Evolutionary conservation across 2,113 vertebrate genomes (phyloP), one percentile per base, ranked within the genome.

Genomic region (Rhea americana): DNA sequence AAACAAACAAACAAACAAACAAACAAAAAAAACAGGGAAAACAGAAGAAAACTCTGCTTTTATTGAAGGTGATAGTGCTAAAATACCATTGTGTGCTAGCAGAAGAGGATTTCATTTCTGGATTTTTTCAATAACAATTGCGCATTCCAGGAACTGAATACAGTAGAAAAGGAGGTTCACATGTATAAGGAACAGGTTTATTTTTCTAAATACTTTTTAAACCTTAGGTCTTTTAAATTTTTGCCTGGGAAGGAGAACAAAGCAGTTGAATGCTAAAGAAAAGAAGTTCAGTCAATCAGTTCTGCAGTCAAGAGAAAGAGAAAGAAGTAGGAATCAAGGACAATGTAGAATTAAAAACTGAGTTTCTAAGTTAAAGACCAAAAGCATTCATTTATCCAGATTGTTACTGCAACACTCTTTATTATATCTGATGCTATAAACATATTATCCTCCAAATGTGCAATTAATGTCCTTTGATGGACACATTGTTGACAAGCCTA

Each of bases 381-480:
- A 91, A 85, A 85, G 25, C n/a, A 58, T 67, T 79, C 43, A 45
- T 35, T 48, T 62, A 63, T 58, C n/a, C 62, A 87, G n/a, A 45
- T 75, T 90, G 62, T 85, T 78, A 35, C 30, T 81, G 81, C 51
- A 89, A 76, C 71, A 63, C 50, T 71, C 56, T 20, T 5, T 89
- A 19, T 70, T 85, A 41, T 55, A 74, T 30, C 21, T 72, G 56
- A 58, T 87, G n/a, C 75, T 80, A 22, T n/a, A 78, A 92, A 68
- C 58, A 28, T n/a, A 66, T 55, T 66, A 67, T 62, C 39, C 48
- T 94, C 91, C 91, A 91, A 95, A 92, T 25, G 30, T 80, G 50
- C 32, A 17, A 30, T 22, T 73, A 53, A 56, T 81, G 59, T 63
- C 51, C 79, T 90, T 59, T 89, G 66, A 61, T 9, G 28, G 82